Base-by-base conservation (phyloP, 2,888 invertebrate species). In the Philaethria dido region DNA sequence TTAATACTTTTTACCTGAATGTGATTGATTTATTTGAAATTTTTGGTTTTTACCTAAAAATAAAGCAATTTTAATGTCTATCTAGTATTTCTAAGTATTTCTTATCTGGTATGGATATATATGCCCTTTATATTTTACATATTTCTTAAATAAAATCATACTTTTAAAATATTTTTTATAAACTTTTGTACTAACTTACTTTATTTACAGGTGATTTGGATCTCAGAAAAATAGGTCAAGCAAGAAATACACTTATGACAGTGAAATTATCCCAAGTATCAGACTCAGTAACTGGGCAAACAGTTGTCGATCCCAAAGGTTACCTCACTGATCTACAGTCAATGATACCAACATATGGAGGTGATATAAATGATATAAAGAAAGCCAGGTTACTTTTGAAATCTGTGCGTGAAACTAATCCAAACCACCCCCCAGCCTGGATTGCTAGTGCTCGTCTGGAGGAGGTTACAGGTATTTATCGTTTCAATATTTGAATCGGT, bases 391-490 rank as follows among this genome's bases (percentile, higher is more conserved):
- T 99, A 64, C 87, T 99, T 47, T 87, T 99, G 47, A 99, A 99
- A 84, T 99, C 99, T 60, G 99, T 99, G 0, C 93, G 99, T 60
- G 97, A 97, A 82, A 99, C 99, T 0, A 99, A 99, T 92, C 99
- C 99, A 0, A 99, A 99, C 84, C 99, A 99, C 93, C 99, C 99
- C 0, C 99, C 99, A 0, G 99, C 99, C 8, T 99, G 99, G 99
- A 98, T 99, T 76, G 99, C 99, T 13, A 99, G 99, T 72, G 99
- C 99, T 0, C 94, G 99, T 72, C 93, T 99, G 64, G 99, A 99
- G 86, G 99, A 99, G 93, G 99, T 99, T 8, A 99, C 98, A 25
- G 99, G 99, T 75, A 95, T n/a, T n/a, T n/a, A n/a, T n/a, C n/a
- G n/a, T n/a, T n/a, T n/a, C n/a, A n/a, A n/a, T n/a, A n/a, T n/a